Base-by-base conservation (phyloP, 1,140 invertebrate genomes). In the Diorhabda sublineata region DNA sequence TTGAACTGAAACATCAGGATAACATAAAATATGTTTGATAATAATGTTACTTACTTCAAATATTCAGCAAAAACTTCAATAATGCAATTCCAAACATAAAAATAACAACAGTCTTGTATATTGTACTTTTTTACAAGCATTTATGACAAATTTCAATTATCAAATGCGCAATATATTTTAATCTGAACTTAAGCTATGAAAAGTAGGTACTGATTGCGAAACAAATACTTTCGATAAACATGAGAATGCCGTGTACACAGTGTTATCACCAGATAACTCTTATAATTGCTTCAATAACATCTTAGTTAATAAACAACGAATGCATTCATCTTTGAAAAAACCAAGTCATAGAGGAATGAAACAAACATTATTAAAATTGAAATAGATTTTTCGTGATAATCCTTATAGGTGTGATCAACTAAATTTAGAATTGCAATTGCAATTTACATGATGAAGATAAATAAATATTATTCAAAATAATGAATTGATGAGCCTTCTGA, bases 101-200 rank as follows among this genome's bases (percentile, higher is more conserved):
- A 52, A 52, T 52, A 52, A 52, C 6, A 52, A 52, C 47, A 52
- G n/a, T 52, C 47, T 8, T 52, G 6, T 52, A 8, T 52, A n/a
- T n/a, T 8, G 47, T 8, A 3, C n/a, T 52, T 52, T 52, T 52
- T 52, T n/a, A 52, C 47, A 6, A 52, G 6, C 47, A 52, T 52
- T 52, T 52, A 52, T 52, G n/a, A 8, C 47, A 3, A n/a, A 4
- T 52, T 52, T 26, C 26, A 52, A 8, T 52, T n/a, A 52, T 52
- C 47, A 52, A n/a, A 52, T 52, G n/a, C n/a, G n/a, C 47, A 52
- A 52, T n/a, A 52, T 52, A 52, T 52, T 52, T n/a, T 52, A 8
- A 52, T 52, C 47, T 52, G 6, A 4, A 52, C 47, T 52, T 52
- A 52, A 52, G 47, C 47, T n/a, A 3, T 8, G 47, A 52, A 52